Evolutionary conservation across 2,797 vertebrate species (phyloP).

Genomic region (Eutrigla gurnardus): DNA sequence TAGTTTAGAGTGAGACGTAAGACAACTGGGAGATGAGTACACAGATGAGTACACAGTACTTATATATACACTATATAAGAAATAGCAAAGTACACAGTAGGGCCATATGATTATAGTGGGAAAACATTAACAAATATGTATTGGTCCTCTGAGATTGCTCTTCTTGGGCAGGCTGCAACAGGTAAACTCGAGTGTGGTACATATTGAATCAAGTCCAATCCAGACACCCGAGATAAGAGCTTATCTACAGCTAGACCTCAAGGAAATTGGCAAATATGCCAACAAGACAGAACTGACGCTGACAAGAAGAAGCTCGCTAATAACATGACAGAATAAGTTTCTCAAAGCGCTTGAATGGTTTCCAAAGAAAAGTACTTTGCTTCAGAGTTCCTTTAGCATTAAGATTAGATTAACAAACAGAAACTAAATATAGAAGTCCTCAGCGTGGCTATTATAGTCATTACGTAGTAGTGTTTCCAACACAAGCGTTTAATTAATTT

Average conservation of each 20-base stretch:
- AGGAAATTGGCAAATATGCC: not conserved
- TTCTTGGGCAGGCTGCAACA: constrained; percentile 11
- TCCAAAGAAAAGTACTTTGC: not conserved
- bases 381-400: not conserved
- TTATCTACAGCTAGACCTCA: constrained; percentile 4
- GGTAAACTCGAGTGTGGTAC: not conserved
- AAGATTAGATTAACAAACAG: not conserved
- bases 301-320: not conserved
- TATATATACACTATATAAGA: constrained; percentile 31
- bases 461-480: not conserved
- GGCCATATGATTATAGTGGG: not conserved
- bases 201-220: constrained; percentile 5
- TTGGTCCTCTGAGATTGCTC: not conserved
- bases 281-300: not conserved
- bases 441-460: too few relatives aligned
- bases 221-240: not conserved
- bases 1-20: not conserved
- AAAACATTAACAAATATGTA: constrained; percentile 36
- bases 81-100: constrained; percentile 40
- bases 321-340: not conserved
- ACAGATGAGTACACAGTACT: too few relatives aligned
- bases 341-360: not conserved
- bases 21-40: not conserved
- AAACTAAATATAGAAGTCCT: too few relatives aligned
- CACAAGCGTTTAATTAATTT: not conserved